Evolutionary conservation across 2,113 vertebrate genomes (phyloP).

Genomic region (Coptodon bakossiorum): DNA sequence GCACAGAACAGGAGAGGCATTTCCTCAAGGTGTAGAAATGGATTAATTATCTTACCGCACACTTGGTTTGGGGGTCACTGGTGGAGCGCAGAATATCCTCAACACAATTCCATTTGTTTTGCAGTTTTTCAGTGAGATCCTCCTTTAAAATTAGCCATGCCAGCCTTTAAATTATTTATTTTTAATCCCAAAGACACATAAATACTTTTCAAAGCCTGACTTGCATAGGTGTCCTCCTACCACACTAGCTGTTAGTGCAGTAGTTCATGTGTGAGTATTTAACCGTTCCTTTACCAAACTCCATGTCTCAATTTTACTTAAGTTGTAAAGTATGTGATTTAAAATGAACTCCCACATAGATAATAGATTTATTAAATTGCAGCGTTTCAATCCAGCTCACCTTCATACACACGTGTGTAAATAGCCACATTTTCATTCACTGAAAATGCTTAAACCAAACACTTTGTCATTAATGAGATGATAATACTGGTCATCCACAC

Average conservation of each 20-base stretch:
- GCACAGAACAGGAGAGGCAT: background rate
- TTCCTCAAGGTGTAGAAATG: background rate
- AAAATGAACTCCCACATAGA: rapidly evolving
- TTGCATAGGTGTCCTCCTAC: background rate
- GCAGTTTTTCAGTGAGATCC: background rate
- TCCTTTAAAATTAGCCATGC: background rate
- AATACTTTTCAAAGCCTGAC: background rate
- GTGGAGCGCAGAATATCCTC: background rate
- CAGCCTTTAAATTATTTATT: rapidly evolving
- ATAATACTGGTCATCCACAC: background rate
- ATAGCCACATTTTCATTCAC: background rate
- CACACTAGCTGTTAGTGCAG: background rate
- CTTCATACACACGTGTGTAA: background rate
- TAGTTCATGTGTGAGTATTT: background rate
- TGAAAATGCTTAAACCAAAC: background rate
- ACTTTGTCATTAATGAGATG: rapidly evolving
- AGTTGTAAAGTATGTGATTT: background rate
- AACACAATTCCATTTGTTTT: background rate
- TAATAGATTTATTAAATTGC: background rate
- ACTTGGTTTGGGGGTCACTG: background rate
- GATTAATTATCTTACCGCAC: background rate
- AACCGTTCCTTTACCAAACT: background rate
- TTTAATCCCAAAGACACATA: background rate
- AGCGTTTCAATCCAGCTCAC: background rate
- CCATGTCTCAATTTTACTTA: background rate